A percentile compares a stretch with the other conserved stretches of the same genome.
Conservation (phyloP, 2,797 vertebrate species). For the Anniella stebbinsi region DNA sequence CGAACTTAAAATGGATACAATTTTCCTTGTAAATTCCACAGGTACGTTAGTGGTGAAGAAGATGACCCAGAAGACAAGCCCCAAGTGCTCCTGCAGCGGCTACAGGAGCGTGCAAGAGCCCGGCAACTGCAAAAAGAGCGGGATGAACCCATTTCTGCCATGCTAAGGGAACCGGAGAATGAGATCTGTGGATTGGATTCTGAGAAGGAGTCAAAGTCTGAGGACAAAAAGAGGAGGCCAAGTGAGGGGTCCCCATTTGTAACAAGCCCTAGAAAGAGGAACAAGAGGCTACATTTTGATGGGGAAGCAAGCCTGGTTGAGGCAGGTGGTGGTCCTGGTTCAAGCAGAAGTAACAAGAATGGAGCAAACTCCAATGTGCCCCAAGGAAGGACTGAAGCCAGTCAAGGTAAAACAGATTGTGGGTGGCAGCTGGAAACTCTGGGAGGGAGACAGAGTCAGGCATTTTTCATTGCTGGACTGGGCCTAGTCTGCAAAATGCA, state of each 20-base stretch:
- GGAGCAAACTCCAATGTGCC: not conserved
- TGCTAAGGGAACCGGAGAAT: slow-evolving; percentile 43
- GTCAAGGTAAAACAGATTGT: not conserved
- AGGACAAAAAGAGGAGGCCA: not conserved
- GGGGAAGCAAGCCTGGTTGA: not conserved
- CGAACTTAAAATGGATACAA: not conserved
- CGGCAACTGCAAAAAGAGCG: slow-evolving; percentile 77
- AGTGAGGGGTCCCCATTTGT: not conserved
- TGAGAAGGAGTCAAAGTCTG: fast-evolving
- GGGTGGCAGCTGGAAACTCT: fast-evolving
- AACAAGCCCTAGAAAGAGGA: not conserved
- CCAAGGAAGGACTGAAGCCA: slow-evolving; percentile 27
- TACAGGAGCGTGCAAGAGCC: slow-evolving; percentile 84
- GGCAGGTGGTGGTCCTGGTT: fast-evolving
- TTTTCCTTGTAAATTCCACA: not conserved
- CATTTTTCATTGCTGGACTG: not conserved
- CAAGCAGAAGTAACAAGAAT: not conserved
- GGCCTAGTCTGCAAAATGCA: not conserved
- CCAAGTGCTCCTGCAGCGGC: slow-evolving; percentile 82
- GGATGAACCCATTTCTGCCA: not conserved
- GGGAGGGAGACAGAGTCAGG: not conserved
- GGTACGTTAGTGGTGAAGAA: slow-evolving; percentile 84
- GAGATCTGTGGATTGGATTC: slow-evolving; percentile 29
- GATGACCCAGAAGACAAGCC: slow-evolving; percentile 68
- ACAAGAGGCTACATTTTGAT: not conserved